phyloP scores from a whole-genome alignment of 2,113 vertebrate genomes.

The Variabilichromis moorii region DNA sequence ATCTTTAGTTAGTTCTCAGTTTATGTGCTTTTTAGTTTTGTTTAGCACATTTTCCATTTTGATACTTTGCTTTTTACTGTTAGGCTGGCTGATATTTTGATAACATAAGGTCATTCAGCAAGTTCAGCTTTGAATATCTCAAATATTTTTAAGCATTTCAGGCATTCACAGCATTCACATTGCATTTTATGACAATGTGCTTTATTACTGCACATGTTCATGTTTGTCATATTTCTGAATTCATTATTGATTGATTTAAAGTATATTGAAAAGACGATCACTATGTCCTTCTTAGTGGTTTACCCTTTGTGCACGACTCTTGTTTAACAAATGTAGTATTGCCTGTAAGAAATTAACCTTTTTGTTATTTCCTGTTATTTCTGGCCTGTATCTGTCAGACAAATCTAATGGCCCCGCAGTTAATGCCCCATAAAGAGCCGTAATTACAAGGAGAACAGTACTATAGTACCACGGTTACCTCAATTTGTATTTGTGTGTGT shows the following conservation, averaged over 20 bases:
- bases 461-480: neutral
- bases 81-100: rapidly evolving
- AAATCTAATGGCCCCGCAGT: rapidly evolving
- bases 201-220: neutral
- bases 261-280: neutral
- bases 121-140: neutral
- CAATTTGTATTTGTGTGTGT: neutral
- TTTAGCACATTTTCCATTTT: neutral
- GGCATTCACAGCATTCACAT: neutral
- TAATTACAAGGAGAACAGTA: neutral
- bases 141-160: neutral
- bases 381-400: neutral
- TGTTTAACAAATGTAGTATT: neutral
- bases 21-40: neutral
- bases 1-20: neutral
- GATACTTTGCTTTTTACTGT: neutral
- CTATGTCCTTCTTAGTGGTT: neutral
- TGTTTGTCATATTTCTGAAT: neutral
- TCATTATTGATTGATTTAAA: neutral
- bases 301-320: rapidly evolving
- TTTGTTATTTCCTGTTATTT: neutral
- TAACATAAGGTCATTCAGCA: rapidly evolving
- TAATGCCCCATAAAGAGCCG: rapidly evolving
- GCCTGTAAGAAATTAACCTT: neutral
- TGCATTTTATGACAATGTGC: neutral